Conservation (phyloP, 2,113 vertebrate genomes). For the Ibidorhyncha struthersii region DNA sequence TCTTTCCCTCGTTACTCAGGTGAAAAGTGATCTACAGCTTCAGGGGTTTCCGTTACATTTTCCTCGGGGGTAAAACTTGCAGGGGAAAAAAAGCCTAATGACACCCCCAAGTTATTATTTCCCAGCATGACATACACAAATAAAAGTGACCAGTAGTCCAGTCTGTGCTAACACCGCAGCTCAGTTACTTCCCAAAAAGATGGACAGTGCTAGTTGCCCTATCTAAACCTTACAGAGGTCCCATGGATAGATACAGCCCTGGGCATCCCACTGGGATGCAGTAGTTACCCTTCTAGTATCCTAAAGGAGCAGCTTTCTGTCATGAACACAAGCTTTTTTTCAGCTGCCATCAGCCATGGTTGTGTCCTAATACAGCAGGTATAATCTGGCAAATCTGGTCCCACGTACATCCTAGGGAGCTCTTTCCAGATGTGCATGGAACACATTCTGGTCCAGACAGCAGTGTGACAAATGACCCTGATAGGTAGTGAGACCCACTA, state of each 20-base stretch:
- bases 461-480: background rate
- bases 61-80: background rate
- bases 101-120: background rate
- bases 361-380: background rate
- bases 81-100: background rate
- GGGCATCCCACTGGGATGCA: background rate
- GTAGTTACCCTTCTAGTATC: background rate
- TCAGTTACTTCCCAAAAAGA: background rate
- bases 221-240: background rate
- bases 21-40: background rate
- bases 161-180: background rate
- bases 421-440: background rate
- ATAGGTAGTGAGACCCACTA: background rate
- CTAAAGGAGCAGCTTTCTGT: background rate
- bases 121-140: background rate
- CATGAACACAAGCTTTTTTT: background rate
- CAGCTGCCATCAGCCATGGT: background rate
- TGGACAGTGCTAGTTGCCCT: background rate
- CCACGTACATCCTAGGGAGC: background rate
- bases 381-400: background rate
- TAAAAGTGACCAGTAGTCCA: background rate
- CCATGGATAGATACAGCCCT: background rate
- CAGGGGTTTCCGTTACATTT: background rate
- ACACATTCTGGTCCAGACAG: background rate
- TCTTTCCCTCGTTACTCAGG: background rate